Base-by-base conservation (phyloP, 2,888 invertebrate species). In the Drosophila maculinotata region DNA sequence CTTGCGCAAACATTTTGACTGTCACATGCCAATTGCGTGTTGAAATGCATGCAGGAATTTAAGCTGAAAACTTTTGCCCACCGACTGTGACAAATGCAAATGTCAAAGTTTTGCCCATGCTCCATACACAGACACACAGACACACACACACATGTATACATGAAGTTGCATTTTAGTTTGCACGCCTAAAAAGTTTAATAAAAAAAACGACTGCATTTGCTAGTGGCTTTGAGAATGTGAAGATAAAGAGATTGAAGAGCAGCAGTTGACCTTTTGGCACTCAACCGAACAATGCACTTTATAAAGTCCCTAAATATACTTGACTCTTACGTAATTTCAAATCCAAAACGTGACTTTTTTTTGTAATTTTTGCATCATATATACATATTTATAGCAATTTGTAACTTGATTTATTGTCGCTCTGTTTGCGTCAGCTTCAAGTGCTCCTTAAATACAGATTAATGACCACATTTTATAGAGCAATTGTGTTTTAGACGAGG, bases 21-120 rank as follows among this genome's bases (percentile, higher is more conserved):
- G 87, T 82, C 88, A 83, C 68, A 87, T 82, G 86, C 77, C 87
- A 85, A 85, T 79, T 69, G 85, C 69, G 69, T 87, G 79, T 73
- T 76, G 73, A 73, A 84, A 81, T 82, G 83, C 79, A 82, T 82
- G 86, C 83, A 73, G 63, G 79, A 84, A 87, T 84, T 85, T 85
- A 84, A 84, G 88, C 75, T 68, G 79, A 71, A 85, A 84, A 83
- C 86, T 84, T 84, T 87, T 85, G 41, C 63, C 63, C 58, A 53
- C 70, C 58, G 63, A 59, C 70, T 70, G 70, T 69, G 86, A 87
- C 86, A 84, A 75, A 84, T 87, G 86, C 86, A 87, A 87, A 83
- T 85, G 79, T 64, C 68, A 85, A 87, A 82, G 63, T 82, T 85
- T 77, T 58, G 20, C 62, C 64, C 25, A 41, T 12, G 14, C 20